phyloP scores from a whole-genome alignment of 2,888 invertebrate species.

The Leptodirus hochenwartii region DNA sequence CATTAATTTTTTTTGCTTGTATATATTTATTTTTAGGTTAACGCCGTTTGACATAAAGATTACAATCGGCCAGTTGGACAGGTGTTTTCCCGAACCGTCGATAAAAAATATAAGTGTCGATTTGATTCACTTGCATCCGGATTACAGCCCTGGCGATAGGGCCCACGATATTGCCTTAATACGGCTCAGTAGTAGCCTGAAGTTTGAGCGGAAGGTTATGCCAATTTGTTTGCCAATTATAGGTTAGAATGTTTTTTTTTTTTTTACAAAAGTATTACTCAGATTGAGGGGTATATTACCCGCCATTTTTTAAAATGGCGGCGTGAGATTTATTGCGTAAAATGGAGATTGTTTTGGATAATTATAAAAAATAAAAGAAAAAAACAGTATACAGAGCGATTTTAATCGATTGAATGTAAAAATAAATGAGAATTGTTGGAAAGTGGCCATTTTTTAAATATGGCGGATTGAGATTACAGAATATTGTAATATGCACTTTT shows the following conservation, averaged over 20 bases:
- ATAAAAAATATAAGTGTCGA: constrained; percentile 33
- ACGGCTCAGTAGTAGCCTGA: constrained; percentile 28
- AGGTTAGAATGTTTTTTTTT: constrained; percentile 20
- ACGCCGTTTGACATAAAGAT: constrained; percentile 31
- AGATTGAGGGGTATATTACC: background rate
- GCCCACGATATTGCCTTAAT: constrained; percentile 42
- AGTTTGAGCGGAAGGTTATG: constrained; percentile 31
- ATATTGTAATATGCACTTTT: no score
- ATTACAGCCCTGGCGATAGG: constrained; percentile 30
- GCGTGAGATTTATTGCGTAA: no score
- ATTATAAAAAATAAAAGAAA: no score
- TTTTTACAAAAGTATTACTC: background rate
- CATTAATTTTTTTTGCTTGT: no score
- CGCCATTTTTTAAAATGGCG: background rate
- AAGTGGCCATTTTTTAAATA: no score
- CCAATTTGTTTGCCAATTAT: constrained; percentile 39
- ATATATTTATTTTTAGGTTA: constrained; percentile 21
- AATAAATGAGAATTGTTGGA: no score
- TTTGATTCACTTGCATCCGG: constrained; percentile 32
- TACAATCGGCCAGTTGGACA: constrained; percentile 34
- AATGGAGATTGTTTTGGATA: no score
- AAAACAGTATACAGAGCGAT: no score
- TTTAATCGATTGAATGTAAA: no score
- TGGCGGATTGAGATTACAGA: no score
- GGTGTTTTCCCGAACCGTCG: constrained; percentile 30